Evolutionary conservation across 2,888 invertebrate species (phyloP).

Genomic region (Rhamnusium bicolor): DNA sequence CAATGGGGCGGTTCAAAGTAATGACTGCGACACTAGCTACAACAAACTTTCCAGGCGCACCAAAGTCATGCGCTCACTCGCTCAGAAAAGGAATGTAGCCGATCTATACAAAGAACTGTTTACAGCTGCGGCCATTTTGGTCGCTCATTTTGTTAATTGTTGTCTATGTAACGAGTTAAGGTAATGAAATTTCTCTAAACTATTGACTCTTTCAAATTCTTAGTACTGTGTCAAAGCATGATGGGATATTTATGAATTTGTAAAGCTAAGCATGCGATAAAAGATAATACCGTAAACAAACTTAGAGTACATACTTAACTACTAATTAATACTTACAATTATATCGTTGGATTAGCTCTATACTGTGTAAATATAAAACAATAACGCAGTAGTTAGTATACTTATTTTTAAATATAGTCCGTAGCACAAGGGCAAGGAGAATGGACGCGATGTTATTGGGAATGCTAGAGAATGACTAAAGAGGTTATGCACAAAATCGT

Average conservation of each 20-base stretch:
- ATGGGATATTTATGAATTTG: not conserved
- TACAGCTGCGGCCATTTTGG: constrained; percentile 61
- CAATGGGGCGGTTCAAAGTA: constrained; percentile 60
- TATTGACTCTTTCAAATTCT: constrained; percentile 21
- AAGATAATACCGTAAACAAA: not conserved
- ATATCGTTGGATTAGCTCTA: not conserved
- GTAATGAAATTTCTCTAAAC: constrained; percentile 46
- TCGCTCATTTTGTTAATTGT: constrained; percentile 60
- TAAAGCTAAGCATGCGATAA: constrained; percentile 10
- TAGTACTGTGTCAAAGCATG: constrained; percentile 9
- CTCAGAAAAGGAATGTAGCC: constrained; percentile 45
- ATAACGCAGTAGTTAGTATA: not conserved
- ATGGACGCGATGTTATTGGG: constrained; percentile 15
- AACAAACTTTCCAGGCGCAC: constrained; percentile 39
- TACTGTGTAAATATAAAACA: not conserved
- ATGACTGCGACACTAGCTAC: constrained; percentile 62
- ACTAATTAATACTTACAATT: constrained; percentile 9
- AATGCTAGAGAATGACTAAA: constrained; percentile 28
- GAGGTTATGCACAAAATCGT: constrained; percentile 32
- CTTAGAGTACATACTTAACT: not conserved
- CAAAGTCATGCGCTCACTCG: constrained; percentile 39
- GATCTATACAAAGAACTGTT: constrained; percentile 53
- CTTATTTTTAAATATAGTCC: not conserved
- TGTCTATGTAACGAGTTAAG: constrained; percentile 49
- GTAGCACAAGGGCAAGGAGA: constrained; percentile 1